Conservation (phyloP, 2,888 invertebrate genomes). For the Encarsia formosa region DNA sequence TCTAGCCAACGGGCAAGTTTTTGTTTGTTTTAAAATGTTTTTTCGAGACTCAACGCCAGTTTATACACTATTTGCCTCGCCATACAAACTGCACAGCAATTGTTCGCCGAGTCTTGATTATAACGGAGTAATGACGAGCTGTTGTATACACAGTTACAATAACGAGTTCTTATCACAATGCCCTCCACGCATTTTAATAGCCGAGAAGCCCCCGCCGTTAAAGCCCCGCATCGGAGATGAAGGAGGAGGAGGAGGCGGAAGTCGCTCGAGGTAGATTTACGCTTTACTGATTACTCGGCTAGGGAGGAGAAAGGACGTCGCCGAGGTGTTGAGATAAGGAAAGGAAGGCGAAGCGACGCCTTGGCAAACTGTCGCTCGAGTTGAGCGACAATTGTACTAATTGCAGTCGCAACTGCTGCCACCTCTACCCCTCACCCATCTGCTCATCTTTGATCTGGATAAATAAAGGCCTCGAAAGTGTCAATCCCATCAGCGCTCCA, state of each 20-base stretch:
- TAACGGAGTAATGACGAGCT: too few species aligned
- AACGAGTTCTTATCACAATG: too few species aligned
- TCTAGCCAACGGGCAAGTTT: too few species aligned
- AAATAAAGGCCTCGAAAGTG: too few species aligned
- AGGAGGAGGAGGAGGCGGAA: background rate
- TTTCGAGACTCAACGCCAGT: too few species aligned
- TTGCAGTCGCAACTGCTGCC: slow-evolving; percentile 31
- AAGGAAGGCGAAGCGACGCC: slow-evolving; percentile 20
- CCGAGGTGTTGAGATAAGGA: slow-evolving; percentile 35
- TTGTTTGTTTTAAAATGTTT: too few species aligned
- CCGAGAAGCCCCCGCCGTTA: background rate
- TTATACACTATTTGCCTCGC: too few species aligned
- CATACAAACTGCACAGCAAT: too few species aligned
- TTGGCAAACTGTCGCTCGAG: slow-evolving; percentile 32
- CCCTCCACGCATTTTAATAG: too few species aligned
- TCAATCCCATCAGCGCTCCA: too few species aligned
- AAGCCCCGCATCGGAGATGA: background rate
- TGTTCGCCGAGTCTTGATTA: too few species aligned
- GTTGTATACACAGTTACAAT: too few species aligned
- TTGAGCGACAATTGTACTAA: slow-evolving; percentile 39
- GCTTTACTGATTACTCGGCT: slow-evolving; percentile 35
- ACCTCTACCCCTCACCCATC: background rate
- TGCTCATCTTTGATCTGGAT: background rate
- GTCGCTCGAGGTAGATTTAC: slow-evolving; percentile 30
- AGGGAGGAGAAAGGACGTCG: slow-evolving; percentile 21